Conservation (phyloP, 2,888 invertebrate species). For the Eupsilia transversa region DNA sequence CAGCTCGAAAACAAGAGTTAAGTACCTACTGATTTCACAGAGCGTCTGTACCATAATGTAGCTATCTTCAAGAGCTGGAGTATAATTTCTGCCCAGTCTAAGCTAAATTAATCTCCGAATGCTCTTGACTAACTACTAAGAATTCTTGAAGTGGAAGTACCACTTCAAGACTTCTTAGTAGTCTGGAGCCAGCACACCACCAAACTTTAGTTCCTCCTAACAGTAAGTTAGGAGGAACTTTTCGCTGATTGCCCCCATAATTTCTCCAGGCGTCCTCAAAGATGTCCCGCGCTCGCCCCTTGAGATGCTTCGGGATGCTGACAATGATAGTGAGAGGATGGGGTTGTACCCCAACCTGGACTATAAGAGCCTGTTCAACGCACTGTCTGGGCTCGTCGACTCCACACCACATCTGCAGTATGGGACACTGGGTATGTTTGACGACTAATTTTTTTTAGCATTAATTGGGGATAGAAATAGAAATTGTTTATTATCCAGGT, state of each 20-base stretch:
- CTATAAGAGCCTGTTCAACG: conserved; percentile 98
- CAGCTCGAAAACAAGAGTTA: neutral
- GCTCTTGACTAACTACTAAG: neutral
- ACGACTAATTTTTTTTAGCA: neutral
- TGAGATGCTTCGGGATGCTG: conserved; percentile 96
- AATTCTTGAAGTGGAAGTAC: too few species aligned
- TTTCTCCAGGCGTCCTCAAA: conserved; percentile 95
- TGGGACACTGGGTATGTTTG: conserved; percentile 94
- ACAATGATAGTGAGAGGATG: conserved; percentile 96
- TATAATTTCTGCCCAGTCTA: too few species aligned
- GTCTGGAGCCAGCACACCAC: neutral
- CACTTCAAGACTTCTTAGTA: neutral
- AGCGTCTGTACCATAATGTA: neutral
- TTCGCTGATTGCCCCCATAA: neutral
- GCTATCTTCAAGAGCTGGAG: neutral
- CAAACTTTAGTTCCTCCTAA: too few species aligned
- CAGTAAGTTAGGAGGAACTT: too few species aligned
- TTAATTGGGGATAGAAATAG: too few species aligned
- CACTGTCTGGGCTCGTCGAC: conserved; percentile 97
- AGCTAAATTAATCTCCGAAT: neutral
- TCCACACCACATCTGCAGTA: conserved; percentile 97
- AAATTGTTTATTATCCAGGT: too few species aligned
- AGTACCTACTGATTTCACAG: neutral
- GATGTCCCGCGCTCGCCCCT: conserved; percentile 98
- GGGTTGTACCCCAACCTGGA: conserved; percentile 98